Conservation (phyloP, 2,797 vertebrate species). For the Taeniopygia guttata region DNA sequence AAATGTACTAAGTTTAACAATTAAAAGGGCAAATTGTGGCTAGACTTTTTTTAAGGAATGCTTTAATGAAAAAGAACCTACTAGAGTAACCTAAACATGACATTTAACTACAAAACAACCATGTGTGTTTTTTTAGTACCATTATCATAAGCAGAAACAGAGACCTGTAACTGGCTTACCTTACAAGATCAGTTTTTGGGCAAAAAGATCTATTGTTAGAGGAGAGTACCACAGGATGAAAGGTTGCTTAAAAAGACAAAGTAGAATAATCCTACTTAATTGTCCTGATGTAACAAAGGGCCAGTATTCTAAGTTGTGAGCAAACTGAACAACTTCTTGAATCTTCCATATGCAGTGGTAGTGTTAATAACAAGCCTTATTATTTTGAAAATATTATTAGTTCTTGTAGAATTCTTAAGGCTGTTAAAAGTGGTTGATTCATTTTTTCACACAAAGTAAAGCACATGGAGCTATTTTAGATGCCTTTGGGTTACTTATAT, state of each 20-base stretch:
- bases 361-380: neutral
- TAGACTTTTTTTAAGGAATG: neutral
- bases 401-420: neutral
- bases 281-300: neutral
- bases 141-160: neutral
- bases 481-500: neutral
- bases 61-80: neutral
- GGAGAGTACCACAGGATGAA: neutral
- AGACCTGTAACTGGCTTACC: neutral
- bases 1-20: neutral
- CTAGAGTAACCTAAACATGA: neutral
- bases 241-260: neutral
- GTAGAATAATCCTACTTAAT: neutral
- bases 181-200: neutral
- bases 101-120: neutral
- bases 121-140: neutral
- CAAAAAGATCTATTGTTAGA: neutral
- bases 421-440: neutral
- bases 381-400: neutral
- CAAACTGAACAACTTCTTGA: neutral
- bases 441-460: neutral
- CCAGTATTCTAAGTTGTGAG: neutral
- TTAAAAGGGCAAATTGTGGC: neutral
- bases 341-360: neutral
- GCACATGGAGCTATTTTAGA: neutral